phyloP scores from a whole-genome alignment of 2,888 invertebrate genomes.

The Camptogramma bilineatum region DNA sequence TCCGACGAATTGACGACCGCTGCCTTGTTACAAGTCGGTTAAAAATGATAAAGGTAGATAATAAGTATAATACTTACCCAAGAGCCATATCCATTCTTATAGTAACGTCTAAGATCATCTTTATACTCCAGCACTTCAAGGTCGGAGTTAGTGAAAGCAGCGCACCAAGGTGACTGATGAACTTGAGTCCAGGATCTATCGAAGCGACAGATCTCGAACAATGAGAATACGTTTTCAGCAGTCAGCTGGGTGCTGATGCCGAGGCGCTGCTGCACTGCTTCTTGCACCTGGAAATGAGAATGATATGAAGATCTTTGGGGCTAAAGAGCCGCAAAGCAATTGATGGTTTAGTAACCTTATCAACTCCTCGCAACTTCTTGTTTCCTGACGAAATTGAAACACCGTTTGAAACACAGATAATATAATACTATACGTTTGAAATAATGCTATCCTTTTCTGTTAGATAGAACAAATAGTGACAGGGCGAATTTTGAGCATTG shows the following conservation, averaged over 20 bases:
- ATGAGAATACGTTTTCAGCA: slow-evolving; percentile 80
- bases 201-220: slow-evolving; percentile 92
- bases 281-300: slow-evolving; percentile 59
- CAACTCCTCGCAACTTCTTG: no score
- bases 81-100: slow-evolving; percentile 81
- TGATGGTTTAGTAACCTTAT: no score
- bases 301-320: neutral
- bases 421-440: no score
- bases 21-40: no score
- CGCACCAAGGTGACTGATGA: slow-evolving; percentile 90
- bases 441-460: no score
- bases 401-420: no score
- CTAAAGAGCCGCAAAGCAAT: no score
- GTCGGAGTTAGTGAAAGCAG: slow-evolving; percentile 88
- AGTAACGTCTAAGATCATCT: slow-evolving; percentile 91
- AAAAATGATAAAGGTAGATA: no score
- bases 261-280: slow-evolving; percentile 79
- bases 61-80: slow-evolving; percentile 55
- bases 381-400: no score
- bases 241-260: slow-evolving; percentile 71
- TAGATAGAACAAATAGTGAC: no score
- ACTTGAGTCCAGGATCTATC: slow-evolving; percentile 87
- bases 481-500: no score
- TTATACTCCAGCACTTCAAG: slow-evolving; percentile 90
- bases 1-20: no score